Evolutionary conservation across 2,797 vertebrate genomes (phyloP), one percentile per base, ranked within the genome.

Genomic region (Poeciliopsis gracilis): DNA sequence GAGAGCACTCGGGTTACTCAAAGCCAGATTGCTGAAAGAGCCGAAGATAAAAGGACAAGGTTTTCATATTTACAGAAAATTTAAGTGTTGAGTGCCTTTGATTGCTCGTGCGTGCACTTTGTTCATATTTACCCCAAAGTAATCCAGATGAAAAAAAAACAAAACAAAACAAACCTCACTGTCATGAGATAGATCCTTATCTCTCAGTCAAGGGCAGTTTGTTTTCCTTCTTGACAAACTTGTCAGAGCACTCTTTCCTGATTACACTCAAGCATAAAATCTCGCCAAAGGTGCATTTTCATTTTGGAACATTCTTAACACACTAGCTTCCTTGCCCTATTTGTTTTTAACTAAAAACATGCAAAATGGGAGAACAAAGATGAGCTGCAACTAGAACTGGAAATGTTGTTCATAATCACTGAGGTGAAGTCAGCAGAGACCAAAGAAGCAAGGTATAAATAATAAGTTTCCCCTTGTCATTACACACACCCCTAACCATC

Each of bases 11-110:
- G 47, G 77, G 87, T 91, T 87, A 86, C 87, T 80, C 69, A 81
- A 77, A 92, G 86, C 55, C 74, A 36, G 47, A 10, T 1, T 61
- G 93, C 43, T 93, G 93, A 95, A 86, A 93, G 93, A 94, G 76
- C 55, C 0, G 2, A 23, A 45, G 77, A 92, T 85, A 87, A 93
- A 91, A 90, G 83, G 43, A 71, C 28, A 81, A 57, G n/a, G n/a
- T n/a, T n/a, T n/a, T n/a, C n/a, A n/a, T n/a, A n/a, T n/a, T n/a
- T n/a, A n/a, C n/a, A n/a, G 85, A 83, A 75, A 85, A 71, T 47
- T 77, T 67, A 89, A 46, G 86, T 86, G 77, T 79, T 25, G 61
- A 66, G 63, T 23, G 72, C 66, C 59, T 80, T 41, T 77, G 79
- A 86, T 69, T 84, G 77, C 75, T 51, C 55, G 49, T 81, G 66